Conservation (phyloP, 2,797 vertebrate genomes). For the Ceryle rudis region DNA sequence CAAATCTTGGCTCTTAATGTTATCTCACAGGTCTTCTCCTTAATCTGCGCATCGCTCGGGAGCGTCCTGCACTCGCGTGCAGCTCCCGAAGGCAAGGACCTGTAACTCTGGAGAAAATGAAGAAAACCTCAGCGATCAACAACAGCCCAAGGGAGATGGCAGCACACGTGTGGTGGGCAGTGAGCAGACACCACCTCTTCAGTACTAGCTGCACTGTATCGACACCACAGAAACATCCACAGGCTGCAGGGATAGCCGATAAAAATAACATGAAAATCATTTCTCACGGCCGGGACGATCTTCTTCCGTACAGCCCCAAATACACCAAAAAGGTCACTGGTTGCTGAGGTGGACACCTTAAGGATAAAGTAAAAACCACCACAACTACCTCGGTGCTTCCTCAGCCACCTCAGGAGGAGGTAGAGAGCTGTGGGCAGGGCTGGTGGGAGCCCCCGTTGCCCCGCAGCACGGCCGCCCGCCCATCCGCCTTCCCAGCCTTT, state of each 20-base stretch:
- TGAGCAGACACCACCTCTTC: no score
- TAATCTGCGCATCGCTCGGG: not conserved
- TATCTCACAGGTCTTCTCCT: not conserved
- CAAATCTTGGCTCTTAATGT: not conserved
- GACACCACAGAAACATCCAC: fast-evolving
- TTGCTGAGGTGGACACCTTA: fast-evolving
- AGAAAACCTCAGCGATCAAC: fast-evolving
- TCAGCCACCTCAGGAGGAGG: fast-evolving
- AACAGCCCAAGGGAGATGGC: no score
- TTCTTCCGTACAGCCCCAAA: not conserved
- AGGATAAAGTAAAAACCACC: not conserved
- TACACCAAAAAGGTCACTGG: fast-evolving
- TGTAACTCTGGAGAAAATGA: fast-evolving
- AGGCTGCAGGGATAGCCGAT: not conserved
- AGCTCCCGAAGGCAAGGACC: not conserved
- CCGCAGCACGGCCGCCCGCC: fast-evolving
- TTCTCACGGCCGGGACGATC: not conserved
- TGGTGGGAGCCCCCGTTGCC: not conserved
- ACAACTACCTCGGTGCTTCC: not conserved
- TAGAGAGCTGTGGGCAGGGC: not conserved
- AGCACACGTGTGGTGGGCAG: no score
- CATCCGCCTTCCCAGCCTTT: not conserved
- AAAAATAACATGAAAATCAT: not conserved
- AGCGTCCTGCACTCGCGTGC: not conserved
- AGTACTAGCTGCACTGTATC: not conserved